Percentiles rank a stretch among this genome's conserved stretches.
These are phyloP conservation scores for Gymnocephalus cernua DNA, from an alignment of 2,113 vertebrate genomes.

Conservation along the genomic window DNA sequence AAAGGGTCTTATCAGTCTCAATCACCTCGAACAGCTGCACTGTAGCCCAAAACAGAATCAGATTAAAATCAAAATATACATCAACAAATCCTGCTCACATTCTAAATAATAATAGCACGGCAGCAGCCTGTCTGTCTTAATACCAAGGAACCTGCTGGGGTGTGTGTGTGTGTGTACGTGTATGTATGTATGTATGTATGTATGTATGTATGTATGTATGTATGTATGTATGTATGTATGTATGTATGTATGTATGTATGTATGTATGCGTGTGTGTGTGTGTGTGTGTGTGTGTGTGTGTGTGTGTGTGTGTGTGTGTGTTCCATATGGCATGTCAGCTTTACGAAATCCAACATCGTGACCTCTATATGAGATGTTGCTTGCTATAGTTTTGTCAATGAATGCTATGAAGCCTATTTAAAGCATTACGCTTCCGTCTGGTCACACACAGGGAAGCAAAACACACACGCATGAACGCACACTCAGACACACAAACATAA, in stretches of 20 bases:
- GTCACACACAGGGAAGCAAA: conserved; percentile 32
- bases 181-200: no score
- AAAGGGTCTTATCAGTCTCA: conserved; percentile 93
- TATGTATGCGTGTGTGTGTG: no score
- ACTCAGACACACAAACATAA: not conserved
- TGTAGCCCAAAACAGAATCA: conserved; percentile 74
- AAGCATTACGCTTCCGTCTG: conserved; percentile 43
- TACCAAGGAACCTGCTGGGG: conserved; percentile 16
- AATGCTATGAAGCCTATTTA: conserved; percentile 42
- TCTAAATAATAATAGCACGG: conserved; percentile 44
- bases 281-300: no score
- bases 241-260: conserved; percentile 15
- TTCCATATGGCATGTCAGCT: conserved; percentile 64
- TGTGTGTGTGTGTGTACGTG: conserved; percentile 3
- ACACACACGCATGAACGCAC: conserved; percentile 13
- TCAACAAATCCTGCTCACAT: conserved; percentile 42
- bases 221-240: not conserved
- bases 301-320: not conserved
- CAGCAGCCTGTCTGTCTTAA: conserved; percentile 43
- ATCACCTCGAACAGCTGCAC: conserved; percentile 96
- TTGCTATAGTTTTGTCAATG: conserved; percentile 16
- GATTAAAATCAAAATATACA: conserved; percentile 51
- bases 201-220: no score
- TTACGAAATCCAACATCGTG: conserved; percentile 63
- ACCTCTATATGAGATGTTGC: conserved; percentile 46